phyloP scores from a whole-genome alignment of 2,888 invertebrate species.

The Caenorhabditis sp. region DNA sequence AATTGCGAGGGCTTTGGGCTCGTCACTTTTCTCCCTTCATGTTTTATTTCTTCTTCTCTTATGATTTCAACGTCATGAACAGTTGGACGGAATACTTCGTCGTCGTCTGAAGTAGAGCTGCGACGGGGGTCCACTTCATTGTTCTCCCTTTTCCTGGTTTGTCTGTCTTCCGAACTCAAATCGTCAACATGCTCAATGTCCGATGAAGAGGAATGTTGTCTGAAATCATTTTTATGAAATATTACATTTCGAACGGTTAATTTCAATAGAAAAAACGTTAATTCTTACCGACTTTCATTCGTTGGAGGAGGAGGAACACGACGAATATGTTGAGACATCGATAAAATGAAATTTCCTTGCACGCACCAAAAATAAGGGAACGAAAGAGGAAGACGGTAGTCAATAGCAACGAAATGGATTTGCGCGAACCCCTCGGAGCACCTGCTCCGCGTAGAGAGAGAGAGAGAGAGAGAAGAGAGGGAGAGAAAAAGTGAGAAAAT shows the following conservation, averaged over 20 bases:
- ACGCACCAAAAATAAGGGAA: too few species aligned
- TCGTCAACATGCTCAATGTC: background rate
- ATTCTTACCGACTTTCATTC: too few species aligned
- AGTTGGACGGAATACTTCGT: background rate
- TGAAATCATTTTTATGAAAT: background rate
- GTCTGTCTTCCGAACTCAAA: background rate
- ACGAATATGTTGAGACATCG: too few species aligned
- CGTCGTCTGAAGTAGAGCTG: background rate
- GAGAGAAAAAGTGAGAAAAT: too few species aligned
- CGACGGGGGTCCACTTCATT: background rate
- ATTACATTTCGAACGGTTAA: background rate
- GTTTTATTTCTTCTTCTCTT: constrained; percentile 6
- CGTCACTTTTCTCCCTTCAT: background rate
- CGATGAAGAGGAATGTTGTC: background rate
- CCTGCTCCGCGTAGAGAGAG: too few species aligned
- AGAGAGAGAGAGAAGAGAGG: too few species aligned
- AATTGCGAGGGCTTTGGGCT: background rate
- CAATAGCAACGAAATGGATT: too few species aligned
- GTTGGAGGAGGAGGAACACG: too few species aligned
- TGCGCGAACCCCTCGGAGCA: too few species aligned
- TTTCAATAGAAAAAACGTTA: too few species aligned
- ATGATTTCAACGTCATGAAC: background rate
- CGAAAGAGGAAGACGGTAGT: too few species aligned
- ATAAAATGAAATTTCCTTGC: too few species aligned
- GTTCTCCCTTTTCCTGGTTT: background rate